Evolutionary conservation across 2,888 invertebrate genomes (phyloP).

Genomic region (Oxyscelio sp.): DNA sequence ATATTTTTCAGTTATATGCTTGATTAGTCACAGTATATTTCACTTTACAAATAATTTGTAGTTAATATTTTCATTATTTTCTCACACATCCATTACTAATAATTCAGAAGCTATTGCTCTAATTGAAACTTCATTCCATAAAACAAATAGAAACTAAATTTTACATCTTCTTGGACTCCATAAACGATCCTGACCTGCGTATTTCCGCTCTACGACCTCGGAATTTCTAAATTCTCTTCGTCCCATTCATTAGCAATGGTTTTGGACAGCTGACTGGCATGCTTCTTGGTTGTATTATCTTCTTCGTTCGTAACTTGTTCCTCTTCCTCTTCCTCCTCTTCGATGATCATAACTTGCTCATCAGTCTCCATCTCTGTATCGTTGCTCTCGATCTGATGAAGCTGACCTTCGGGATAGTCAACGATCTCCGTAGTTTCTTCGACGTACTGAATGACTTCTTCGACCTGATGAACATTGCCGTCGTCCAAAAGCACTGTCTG

Average conservation of each 20-base stretch:
- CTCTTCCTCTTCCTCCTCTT: slow-evolving; percentile 82
- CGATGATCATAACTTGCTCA: slow-evolving; percentile 85
- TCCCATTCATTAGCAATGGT: slow-evolving; percentile 83
- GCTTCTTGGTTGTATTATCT: slow-evolving; percentile 84
- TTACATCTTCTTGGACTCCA: too few relatives aligned
- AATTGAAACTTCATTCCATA: too few relatives aligned
- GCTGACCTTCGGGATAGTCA: slow-evolving; percentile 84
- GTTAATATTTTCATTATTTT: too few relatives aligned
- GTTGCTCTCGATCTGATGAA: slow-evolving; percentile 84
- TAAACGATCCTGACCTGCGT: too few relatives aligned
- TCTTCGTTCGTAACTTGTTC: neutral
- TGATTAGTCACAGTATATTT: too few relatives aligned
- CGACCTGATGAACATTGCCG: slow-evolving; percentile 80
- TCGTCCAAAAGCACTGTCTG: slow-evolving; percentile 78
- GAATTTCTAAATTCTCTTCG: slow-evolving; percentile 78
- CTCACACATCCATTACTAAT: too few relatives aligned
- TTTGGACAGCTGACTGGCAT: slow-evolving; percentile 33
- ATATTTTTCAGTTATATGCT: too few relatives aligned
- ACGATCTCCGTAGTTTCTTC: slow-evolving; percentile 88
- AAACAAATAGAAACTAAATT: too few relatives aligned
- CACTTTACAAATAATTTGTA: too few relatives aligned
- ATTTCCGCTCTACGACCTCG: slow-evolving; percentile 35
- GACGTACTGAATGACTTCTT: slow-evolving; percentile 86
- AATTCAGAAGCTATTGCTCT: too few relatives aligned
- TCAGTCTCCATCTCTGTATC: slow-evolving; percentile 83